Evolutionary conservation across 2,888 invertebrate species (phyloP).

Genomic region (Onthophagus sagittarius): DNA sequence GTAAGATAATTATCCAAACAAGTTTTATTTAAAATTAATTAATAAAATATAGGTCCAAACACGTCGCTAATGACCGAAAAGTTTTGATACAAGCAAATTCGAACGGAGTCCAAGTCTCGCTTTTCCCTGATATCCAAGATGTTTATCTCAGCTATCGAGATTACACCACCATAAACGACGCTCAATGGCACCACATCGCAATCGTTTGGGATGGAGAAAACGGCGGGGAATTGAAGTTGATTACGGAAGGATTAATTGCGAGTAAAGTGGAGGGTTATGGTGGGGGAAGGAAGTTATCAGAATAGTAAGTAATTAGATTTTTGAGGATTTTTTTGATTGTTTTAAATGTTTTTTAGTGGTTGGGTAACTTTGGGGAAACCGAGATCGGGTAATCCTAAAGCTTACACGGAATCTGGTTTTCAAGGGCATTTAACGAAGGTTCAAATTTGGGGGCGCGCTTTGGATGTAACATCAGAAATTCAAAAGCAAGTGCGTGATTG

Average conservation of each 20-base stretch:
- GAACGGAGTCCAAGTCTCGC: constrained; percentile 86
- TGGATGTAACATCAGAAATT: constrained; percentile 88
- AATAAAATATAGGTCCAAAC: constrained; percentile 61
- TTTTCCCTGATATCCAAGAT: constrained; percentile 85
- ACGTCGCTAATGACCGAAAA: constrained; percentile 71
- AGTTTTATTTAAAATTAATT: neutral
- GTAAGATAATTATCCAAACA: constrained; percentile 47
- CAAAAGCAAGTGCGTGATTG: constrained; percentile 93
- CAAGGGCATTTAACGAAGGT: constrained; percentile 92
- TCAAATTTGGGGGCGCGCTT: constrained; percentile 88
- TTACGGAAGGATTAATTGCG: constrained; percentile 94
- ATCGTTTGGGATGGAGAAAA: constrained; percentile 90
- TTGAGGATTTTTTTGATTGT: neutral
- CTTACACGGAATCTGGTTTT: constrained; percentile 87
- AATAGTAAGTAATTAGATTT: constrained; percentile 61
- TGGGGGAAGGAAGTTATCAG: constrained; percentile 73
- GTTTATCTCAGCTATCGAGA: constrained; percentile 87
- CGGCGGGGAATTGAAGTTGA: constrained; percentile 81
- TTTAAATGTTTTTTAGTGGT: constrained; percentile 54
- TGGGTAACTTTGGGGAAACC: constrained; percentile 93
- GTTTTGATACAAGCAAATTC: constrained; percentile 89
- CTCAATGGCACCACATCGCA: constrained; percentile 95
- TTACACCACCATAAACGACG: constrained; percentile 91
- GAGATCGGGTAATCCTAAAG: constrained; percentile 73
- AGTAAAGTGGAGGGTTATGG: constrained; percentile 89